Evolutionary conservation across 2,888 invertebrate genomes (phyloP).

Genomic region (Anodontia alba): DNA sequence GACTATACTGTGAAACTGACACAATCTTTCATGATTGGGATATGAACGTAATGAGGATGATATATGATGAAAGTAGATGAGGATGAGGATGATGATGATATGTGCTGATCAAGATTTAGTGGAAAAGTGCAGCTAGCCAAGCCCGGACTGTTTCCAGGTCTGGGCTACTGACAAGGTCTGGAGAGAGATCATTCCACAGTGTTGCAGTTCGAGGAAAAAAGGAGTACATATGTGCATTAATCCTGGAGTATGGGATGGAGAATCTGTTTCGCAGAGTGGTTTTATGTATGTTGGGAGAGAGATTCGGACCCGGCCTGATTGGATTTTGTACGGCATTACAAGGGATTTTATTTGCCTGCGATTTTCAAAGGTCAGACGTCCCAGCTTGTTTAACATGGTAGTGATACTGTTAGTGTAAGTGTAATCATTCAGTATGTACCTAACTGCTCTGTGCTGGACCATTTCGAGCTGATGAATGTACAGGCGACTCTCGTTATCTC

Average conservation of each 20-base stretch:
- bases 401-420: neutral
- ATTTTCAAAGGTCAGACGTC: neutral
- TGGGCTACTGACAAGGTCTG: neutral
- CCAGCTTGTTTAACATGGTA: neutral
- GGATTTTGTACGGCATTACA: neutral
- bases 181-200: neutral
- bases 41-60: no score
- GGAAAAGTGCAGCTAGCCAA: neutral
- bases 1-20: no score
- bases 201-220: neutral
- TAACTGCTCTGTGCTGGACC: neutral
- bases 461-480: neutral
- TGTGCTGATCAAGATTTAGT: neutral
- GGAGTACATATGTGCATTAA: slow-evolving; percentile 10
- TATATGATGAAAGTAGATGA: no score
- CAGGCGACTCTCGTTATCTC: no score
- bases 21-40: no score
- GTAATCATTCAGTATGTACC: neutral
- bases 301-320: slow-evolving; percentile 3
- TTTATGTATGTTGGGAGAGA: neutral
- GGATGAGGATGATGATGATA: neutral
- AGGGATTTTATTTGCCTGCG: neutral
- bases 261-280: neutral
- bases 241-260: neutral
- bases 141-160: neutral